Base-by-base conservation (phyloP, 2,797 vertebrate genomes). In the Gymnothorax reevesii region DNA sequence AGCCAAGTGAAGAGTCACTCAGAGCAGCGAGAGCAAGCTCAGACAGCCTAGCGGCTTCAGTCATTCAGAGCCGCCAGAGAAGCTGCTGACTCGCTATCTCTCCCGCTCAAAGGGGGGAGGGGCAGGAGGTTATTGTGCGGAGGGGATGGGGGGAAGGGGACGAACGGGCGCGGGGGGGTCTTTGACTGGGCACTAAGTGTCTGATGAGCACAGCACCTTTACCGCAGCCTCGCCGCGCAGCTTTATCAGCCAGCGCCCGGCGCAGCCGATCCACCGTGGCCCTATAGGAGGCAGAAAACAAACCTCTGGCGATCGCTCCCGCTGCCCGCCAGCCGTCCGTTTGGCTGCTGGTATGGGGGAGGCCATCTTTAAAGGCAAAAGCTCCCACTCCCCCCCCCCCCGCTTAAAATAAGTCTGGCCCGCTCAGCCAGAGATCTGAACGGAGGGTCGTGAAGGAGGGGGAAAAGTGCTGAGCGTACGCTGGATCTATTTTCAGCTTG, bases 401-500 rank as follows among this genome's bases (percentile, higher is more conserved):
- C 69, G 75, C 33, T 79, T 54, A 79, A 79, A 79, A 79, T 79
- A 79, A 79, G 75, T 79, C 75, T 79, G 13, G 13, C 8, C 42
- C 42, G 49, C 75, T 10, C 49, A 2, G 17, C 75, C 75, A 0
- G 17, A 7, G 42, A 42, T 79, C 75, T 17, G 49, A 79, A n/a
- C 52, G 57, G n/a, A 7, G 75, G 75, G 42, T 79, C 75, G 22
- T 79, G 54, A 79, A 25, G 25, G 27, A 54, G 55, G 87, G 95
- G 96, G 96, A 96, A 97, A 98, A 97, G 94, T 97, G 97, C 98
- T 98, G 97, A 97, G 97, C 95, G 88, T 92, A 97, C 91, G 91
- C 95, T 95, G 96, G 96, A 96, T 97, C 97, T 97, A 97, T 98
- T 99, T 99, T 97, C 97, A 97, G 98, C 97, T 96, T 95, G 96